These are phyloP conservation scores for Pollenia angustigena DNA, from an alignment of 2,888 invertebrate genomes.

Conservation along the genomic window DNA sequence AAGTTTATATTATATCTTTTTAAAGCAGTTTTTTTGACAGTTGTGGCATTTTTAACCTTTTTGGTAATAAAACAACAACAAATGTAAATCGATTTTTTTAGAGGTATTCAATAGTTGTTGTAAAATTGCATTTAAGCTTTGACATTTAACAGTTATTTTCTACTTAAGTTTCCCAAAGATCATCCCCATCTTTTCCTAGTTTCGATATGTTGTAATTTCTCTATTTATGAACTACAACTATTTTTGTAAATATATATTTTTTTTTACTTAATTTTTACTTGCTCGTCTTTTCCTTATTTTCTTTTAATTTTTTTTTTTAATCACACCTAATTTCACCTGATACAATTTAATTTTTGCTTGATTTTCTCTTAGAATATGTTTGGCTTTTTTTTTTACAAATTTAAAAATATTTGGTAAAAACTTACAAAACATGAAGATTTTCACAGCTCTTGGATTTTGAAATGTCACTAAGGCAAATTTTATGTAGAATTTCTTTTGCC, in stretches of 20 bases:
- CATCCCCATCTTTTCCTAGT: conserved; percentile 3
- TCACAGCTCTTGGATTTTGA: conserved; percentile 94
- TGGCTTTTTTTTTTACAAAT: background rate
- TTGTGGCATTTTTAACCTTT: too few species aligned
- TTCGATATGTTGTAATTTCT: background rate
- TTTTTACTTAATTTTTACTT: too few species aligned
- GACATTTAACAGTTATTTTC: too few species aligned
- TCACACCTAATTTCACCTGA: conserved; percentile 59
- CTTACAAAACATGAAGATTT: conserved; percentile 91
- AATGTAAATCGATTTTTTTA: background rate
- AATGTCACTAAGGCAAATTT: conserved; percentile 93
- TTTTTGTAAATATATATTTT: too few species aligned
- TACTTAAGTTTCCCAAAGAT: background rate
- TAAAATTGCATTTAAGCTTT: background rate
- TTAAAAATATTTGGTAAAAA: conserved; percentile 12
- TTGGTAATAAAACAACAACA: too few species aligned
- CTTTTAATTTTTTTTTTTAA: background rate
- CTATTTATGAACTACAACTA: too few species aligned
- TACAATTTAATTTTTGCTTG: conserved; percentile 21
- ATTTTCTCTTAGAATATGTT: conserved; percentile 12
- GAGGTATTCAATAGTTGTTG: background rate
- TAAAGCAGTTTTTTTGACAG: background rate
- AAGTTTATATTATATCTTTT: background rate
- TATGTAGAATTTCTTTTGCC: conserved; percentile 92
- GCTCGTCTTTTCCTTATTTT: background rate